Conservation (phyloP, 2,888 invertebrate genomes). For the Conistra vaccinii region DNA sequence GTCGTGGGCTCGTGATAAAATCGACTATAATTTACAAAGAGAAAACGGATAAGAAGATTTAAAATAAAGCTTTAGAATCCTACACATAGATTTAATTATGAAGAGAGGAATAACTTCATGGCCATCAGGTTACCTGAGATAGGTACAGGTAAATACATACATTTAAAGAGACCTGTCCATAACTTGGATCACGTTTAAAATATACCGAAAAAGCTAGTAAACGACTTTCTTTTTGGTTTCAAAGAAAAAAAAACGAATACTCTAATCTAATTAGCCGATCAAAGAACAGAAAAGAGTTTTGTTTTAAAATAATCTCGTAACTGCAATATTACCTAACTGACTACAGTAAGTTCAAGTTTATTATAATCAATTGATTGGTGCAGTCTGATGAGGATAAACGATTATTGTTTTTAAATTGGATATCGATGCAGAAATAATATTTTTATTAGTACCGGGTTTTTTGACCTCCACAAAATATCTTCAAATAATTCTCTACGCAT, state of each 20-base stretch:
- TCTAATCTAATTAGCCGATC: background rate
- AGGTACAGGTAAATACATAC: background rate
- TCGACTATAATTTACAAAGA: background rate
- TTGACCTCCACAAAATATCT: slow-evolving; percentile 33
- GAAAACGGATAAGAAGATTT: background rate
- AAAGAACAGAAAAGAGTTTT: background rate
- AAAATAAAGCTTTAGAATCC: background rate
- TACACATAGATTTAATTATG: background rate
- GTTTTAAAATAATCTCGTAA: background rate
- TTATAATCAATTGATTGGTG: background rate
- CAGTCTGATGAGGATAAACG: background rate
- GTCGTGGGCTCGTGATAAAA: background rate
- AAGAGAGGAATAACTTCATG: background rate
- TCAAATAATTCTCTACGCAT: background rate
- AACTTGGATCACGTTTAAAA: background rate
- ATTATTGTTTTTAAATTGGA: slow-evolving; percentile 24
- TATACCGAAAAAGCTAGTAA: background rate
- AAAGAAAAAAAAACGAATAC: background rate
- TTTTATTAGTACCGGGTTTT: slow-evolving; percentile 1
- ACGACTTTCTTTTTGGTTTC: background rate
- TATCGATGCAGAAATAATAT: slow-evolving; percentile 10
- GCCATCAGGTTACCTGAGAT: background rate
- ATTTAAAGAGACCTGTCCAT: background rate
- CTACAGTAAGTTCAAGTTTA: background rate
- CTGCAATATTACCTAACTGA: background rate